phyloP scores from a whole-genome alignment of 2,888 invertebrate species.

The Ectemnius continuus region DNA sequence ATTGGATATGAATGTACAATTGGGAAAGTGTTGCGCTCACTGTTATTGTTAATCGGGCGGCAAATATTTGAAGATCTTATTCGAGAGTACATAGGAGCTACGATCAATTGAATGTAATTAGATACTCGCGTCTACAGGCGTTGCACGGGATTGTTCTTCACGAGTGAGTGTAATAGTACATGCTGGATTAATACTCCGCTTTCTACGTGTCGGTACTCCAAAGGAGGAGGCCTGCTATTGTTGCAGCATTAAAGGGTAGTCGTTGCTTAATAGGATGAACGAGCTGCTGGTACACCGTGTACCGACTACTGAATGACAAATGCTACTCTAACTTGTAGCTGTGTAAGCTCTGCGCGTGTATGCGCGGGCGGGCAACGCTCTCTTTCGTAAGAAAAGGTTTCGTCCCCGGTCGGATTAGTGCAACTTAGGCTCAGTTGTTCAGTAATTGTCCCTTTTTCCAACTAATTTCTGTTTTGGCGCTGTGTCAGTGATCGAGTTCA shows the following conservation, averaged over 20 bases:
- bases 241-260: conserved; percentile 36
- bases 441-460: too few relatives aligned
- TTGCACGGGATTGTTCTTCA: background rate
- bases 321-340: conserved; percentile 62
- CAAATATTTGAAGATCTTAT: background rate
- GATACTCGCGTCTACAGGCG: background rate
- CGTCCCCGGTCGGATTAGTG: too few relatives aligned
- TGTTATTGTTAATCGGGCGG: too few relatives aligned
- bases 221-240: conserved; percentile 9
- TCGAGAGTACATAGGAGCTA: background rate
- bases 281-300: conserved; percentile 50
- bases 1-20: too few relatives aligned
- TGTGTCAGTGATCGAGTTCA: too few relatives aligned
- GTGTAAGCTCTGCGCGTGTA: conserved; percentile 29
- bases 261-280: conserved; percentile 45
- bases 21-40: too few relatives aligned
- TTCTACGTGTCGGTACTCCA: conserved; percentile 12
- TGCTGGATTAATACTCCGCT: conserved; percentile 8
- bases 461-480: too few relatives aligned
- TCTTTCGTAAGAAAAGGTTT: too few relatives aligned
- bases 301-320: conserved; percentile 64
- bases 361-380: too few relatives aligned
- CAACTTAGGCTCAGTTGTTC: too few relatives aligned
- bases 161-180: background rate
- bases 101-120: background rate